Evolutionary conservation across 2,888 invertebrate species (phyloP).

Genomic region (Anoplius nigerrimus): DNA sequence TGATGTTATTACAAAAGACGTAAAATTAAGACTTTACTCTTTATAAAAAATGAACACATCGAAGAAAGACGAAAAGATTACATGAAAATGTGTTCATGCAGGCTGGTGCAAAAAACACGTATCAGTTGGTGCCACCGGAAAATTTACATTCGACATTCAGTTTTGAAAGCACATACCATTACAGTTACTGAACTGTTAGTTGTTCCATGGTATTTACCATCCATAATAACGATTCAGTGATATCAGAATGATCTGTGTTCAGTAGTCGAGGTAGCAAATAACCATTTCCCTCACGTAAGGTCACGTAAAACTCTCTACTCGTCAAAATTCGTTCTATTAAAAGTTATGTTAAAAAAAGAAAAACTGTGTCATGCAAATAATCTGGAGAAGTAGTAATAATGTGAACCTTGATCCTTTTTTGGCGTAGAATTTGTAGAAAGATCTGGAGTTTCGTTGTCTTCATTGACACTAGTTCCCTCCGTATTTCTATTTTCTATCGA

Average conservation of each 20-base stretch:
- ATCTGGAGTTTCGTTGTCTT: slow-evolving; percentile 26
- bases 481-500: background rate
- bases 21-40: background rate
- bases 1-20: too few relatives aligned
- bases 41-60: background rate
- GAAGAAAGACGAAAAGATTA: background rate
- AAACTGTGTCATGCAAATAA: slow-evolving; percentile 65
- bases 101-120: too few relatives aligned
- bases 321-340: slow-evolving; percentile 31
- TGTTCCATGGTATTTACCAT: slow-evolving; percentile 17
- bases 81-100: too few relatives aligned
- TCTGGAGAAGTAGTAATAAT: slow-evolving; percentile 66
- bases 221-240: background rate
- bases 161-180: slow-evolving; percentile 4
- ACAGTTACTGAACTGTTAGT: slow-evolving; percentile 14
- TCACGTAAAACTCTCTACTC: slow-evolving; percentile 36
- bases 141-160: too few relatives aligned
- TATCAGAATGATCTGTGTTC: slow-evolving; percentile 14
- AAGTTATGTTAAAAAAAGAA: slow-evolving; percentile 9
- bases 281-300: slow-evolving; percentile 21
- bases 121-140: too few relatives aligned
- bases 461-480: slow-evolving; percentile 4
- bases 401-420: slow-evolving; percentile 61
- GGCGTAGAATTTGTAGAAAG: slow-evolving; percentile 10
- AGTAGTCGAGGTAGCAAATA: slow-evolving; percentile 9